A percentile compares a stretch with the other conserved stretches of the same genome.
Conservation (phyloP, 37 sponge, comb jelly and placozoan species). For the Diacarnus erythraeanus region DNA sequence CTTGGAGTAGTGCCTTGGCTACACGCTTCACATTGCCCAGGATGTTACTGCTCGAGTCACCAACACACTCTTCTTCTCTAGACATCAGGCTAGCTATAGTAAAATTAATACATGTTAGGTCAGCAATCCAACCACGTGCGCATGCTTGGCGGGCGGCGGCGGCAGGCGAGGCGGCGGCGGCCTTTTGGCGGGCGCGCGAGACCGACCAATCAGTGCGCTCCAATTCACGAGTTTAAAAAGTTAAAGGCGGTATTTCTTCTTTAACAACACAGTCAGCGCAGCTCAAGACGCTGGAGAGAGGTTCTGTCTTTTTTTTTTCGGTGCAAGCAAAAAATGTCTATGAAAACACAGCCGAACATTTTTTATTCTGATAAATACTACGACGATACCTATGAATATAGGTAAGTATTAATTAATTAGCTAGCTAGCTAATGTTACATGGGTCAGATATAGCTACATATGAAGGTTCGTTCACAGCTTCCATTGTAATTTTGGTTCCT, state of each 20-base stretch:
- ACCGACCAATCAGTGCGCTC: constrained; percentile 16
- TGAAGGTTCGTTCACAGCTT: too few species aligned
- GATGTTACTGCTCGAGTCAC: constrained; percentile 10
- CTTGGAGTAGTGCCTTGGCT: constrained; percentile 17
- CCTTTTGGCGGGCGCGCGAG: constrained; percentile 1
- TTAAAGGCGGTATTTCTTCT: too few species aligned
- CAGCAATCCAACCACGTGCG: too few species aligned
- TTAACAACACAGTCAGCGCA: too few species aligned
- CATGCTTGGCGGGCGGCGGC: constrained; percentile 35
- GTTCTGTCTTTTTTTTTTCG: too few species aligned
- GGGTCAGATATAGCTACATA: too few species aligned
- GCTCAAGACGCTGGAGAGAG: too few species aligned
- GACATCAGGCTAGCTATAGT: too few species aligned
- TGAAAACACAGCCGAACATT: constrained; percentile 47
- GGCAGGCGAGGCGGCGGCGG: too few species aligned
- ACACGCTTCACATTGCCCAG: neutral
- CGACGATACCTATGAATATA: constrained; percentile 89
- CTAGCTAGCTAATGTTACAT: neutral
- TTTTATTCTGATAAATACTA: constrained; percentile 95
- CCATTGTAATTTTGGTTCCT: too few species aligned
- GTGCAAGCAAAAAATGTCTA: neutral
- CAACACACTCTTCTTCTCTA: constrained; percentile 12
- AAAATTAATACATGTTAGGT: too few species aligned
- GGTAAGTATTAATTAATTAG: constrained; percentile 60
- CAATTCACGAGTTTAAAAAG: constrained; percentile 12